These are phyloP conservation scores for Loripinus fragilis DNA, from an alignment of 2,888 invertebrate species.

Conservation along the genomic window DNA sequence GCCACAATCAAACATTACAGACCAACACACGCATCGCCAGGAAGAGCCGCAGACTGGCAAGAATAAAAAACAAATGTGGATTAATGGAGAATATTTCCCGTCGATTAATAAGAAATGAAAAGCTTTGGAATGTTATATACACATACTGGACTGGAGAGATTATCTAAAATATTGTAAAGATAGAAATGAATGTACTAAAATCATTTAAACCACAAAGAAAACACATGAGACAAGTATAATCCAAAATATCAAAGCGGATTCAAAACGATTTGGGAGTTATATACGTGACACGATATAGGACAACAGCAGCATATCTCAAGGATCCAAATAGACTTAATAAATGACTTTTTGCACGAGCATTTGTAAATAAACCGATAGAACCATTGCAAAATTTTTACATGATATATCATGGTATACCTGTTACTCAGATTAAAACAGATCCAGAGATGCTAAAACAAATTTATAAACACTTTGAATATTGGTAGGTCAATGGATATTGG, in stretches of 20 bases:
- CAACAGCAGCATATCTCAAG: constrained; percentile 10
- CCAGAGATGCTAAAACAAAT: neutral
- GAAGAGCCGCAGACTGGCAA: too few relatives aligned
- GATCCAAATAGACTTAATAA: constrained; percentile 15
- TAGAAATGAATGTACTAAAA: constrained; percentile 19
- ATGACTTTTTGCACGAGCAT: constrained; percentile 9
- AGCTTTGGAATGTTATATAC: neutral
- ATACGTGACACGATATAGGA: constrained; percentile 4
- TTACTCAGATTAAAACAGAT: neutral
- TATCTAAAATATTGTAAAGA: constrained; percentile 5
- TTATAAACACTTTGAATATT: constrained; percentile 9
- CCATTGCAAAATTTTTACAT: constrained; percentile 21
- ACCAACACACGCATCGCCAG: too few relatives aligned
- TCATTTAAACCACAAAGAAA: neutral
- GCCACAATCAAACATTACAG: too few relatives aligned
- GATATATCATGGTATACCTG: constrained; percentile 21
- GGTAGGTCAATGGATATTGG: constrained; percentile 14
- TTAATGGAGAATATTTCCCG: neutral
- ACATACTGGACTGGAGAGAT: neutral
- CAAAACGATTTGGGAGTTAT: constrained; percentile 12
- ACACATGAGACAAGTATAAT: constrained; percentile 2
- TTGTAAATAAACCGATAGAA: constrained; percentile 27
- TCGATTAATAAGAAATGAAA: neutral
- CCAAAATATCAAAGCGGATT: neutral
- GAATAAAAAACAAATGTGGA: too few relatives aligned